Conservation (phyloP, 2,113 vertebrate species). For the Tetraodon nigroviridis region DNA sequence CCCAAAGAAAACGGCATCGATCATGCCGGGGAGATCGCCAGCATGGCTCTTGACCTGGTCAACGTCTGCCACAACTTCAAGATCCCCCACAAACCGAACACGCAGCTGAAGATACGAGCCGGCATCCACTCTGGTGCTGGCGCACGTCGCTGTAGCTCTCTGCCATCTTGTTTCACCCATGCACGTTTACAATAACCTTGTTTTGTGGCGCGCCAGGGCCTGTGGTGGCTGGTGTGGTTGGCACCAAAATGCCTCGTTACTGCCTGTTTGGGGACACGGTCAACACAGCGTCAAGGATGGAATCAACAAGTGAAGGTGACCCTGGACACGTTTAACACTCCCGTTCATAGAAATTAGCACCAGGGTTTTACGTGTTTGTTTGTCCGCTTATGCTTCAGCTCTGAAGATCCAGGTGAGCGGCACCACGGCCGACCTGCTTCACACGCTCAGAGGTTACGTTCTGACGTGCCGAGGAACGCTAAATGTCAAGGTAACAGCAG, state of each 20-base stretch:
- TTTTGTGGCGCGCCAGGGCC: slow-evolving; percentile 60
- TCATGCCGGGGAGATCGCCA: slow-evolving; percentile 74
- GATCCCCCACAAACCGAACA: slow-evolving; percentile 76
- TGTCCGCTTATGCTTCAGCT: slow-evolving; percentile 42
- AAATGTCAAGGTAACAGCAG: slow-evolving; percentile 69
- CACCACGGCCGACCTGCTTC: slow-evolving; percentile 70
- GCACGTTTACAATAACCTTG: background rate
- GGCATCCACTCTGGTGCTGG: slow-evolving; percentile 74
- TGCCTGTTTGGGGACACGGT: slow-evolving; percentile 80
- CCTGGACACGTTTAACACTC: background rate
- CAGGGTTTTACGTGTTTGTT: too few relatives aligned
- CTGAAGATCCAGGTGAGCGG: slow-evolving; percentile 78
- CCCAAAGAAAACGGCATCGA: slow-evolving; percentile 75
- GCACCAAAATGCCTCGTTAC: slow-evolving; percentile 80
- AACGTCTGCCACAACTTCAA: slow-evolving; percentile 70
- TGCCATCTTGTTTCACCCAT: background rate
- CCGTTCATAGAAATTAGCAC: too few relatives aligned
- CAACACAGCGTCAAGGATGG: slow-evolving; percentile 79
- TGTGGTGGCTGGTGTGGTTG: slow-evolving; percentile 78
- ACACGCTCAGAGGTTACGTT: slow-evolving; percentile 67
- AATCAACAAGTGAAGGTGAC: slow-evolving; percentile 79
- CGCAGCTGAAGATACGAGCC: slow-evolving; percentile 73
- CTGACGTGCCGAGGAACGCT: slow-evolving; percentile 72
- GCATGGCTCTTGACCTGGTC: slow-evolving; percentile 75
- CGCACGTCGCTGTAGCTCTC: background rate